These are phyloP conservation scores for Megalops cyprinoides DNA, from an alignment of 2,797 vertebrate species.

Conservation along the genomic window DNA sequence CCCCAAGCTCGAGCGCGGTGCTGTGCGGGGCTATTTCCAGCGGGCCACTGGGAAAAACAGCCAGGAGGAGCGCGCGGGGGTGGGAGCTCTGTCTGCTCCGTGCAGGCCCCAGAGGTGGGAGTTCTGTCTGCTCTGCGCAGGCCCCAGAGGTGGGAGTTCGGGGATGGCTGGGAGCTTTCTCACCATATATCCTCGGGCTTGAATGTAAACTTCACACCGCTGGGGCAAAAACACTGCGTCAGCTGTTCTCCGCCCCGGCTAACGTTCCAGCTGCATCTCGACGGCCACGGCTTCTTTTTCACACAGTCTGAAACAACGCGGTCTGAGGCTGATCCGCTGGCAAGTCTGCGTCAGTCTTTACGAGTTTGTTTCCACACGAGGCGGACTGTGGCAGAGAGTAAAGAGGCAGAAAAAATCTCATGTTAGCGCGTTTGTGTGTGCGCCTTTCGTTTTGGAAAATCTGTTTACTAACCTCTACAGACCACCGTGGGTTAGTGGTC, in stretches of 20 bases:
- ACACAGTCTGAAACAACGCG: too few species aligned
- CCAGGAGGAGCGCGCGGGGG: neutral
- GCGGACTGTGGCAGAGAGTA: neutral
- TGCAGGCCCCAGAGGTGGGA: too few species aligned
- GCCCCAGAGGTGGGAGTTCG: too few species aligned
- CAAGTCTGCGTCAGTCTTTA: neutral
- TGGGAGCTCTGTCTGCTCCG: neutral
- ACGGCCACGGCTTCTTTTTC: neutral
- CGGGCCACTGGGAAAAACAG: slow-evolving; percentile 7
- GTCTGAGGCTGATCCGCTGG: neutral
- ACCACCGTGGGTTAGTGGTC: neutral
- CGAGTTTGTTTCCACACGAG: neutral
- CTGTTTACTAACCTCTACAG: neutral
- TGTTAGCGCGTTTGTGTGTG: neutral
- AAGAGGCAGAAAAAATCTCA: neutral
- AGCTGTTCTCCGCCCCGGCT: neutral
- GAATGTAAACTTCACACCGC: slow-evolving; percentile 2
- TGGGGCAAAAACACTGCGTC: neutral
- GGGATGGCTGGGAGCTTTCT: neutral
- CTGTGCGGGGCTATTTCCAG: slow-evolving; percentile 20
- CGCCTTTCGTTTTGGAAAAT: neutral
- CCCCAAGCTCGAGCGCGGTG: neutral
- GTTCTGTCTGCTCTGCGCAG: too few species aligned
- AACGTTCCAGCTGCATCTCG: neutral
- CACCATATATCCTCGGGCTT: neutral